Base-by-base conservation (phyloP, 2,888 invertebrate genomes). In the Alsophila aescularia region DNA sequence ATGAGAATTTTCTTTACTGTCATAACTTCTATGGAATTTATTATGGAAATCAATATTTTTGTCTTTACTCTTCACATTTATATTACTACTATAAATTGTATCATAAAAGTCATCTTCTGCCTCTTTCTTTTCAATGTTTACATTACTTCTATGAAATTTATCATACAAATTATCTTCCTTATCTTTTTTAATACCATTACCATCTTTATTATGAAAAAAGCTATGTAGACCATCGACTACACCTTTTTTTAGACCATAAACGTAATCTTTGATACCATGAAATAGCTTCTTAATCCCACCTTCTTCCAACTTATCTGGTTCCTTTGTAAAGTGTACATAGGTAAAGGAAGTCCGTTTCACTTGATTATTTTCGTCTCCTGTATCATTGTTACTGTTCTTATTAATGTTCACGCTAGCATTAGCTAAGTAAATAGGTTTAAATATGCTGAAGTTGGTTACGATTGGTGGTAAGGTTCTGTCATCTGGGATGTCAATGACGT, bases 401-500 rank as follows among this genome's bases (percentile, higher is more conserved):
- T 55, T 45, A 5, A 32, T 51, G 10, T 49, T 65, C 16, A 55
- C 58, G 8, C 7, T 45, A 16, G 52, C 34, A 27, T 68, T 62
- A 4, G 65, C 80, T 7, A 70, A 55, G 24, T 84, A 83, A 1
- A 83, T 29, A 27, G 76, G 79, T 55, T 37, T 67, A 0, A 40
- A 24, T 4, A 75, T 40, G 2, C 72, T 73, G 32, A 69, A 85
- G 27, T 79, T 78, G 2, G 73, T 29, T 0, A 79, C 13, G 1
- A 86, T 69, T 0, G 83, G 79, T 2, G 71, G 73, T 12, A 48
- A 41, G 1, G 69, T 69, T 13, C 73, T 69, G 2, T 74, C 61
- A 41, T 87, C 80, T 0, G 87, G 87, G 31, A 86, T 62, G 40
- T 89, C 89, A 2, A 70, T 58, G 1, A 87, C 65, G 4, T 75